These are phyloP conservation scores for Epistrophe eligans DNA, from an alignment of 2,888 invertebrate species.

Conservation along the genomic window DNA sequence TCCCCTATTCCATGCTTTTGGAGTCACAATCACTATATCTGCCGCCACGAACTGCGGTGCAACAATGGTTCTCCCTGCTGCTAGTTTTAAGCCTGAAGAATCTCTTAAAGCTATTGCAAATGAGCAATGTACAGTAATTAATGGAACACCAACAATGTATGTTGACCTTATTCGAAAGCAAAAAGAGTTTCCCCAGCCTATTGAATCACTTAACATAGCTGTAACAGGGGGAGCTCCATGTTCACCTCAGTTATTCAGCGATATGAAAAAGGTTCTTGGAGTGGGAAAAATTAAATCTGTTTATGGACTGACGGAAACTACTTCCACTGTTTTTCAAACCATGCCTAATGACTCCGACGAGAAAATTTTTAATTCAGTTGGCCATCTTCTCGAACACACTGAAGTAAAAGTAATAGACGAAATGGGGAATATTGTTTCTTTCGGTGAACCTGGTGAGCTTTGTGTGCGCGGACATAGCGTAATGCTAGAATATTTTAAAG, in stretches of 20 bases:
- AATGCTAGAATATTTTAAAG: constrained; percentile 91
- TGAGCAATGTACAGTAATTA: constrained; percentile 89
- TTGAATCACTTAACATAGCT: constrained; percentile 85
- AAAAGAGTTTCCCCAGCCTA: constrained; percentile 83
- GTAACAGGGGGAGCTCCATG: constrained; percentile 90
- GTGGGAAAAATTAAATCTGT: constrained; percentile 85
- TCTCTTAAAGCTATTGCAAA: constrained; percentile 87
- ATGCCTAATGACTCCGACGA: constrained; percentile 84
- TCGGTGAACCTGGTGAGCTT: constrained; percentile 89
- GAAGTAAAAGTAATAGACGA: constrained; percentile 87
- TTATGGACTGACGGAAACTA: constrained; percentile 87
- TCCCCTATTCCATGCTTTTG: constrained; percentile 93
- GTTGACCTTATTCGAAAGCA: constrained; percentile 88
- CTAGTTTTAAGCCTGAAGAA: constrained; percentile 86
- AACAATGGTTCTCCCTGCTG: constrained; percentile 87
- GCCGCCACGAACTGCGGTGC: constrained; percentile 86
- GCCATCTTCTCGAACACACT: constrained; percentile 85
- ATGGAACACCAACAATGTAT: constrained; percentile 95
- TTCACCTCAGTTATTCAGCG: constrained; percentile 86
- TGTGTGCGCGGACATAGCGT: constrained; percentile 88
- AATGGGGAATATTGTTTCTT: constrained; percentile 86
- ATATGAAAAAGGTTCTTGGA: constrained; percentile 84
- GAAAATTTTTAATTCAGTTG: constrained; percentile 85
- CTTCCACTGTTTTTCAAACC: constrained; percentile 85
- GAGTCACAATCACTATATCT: constrained; percentile 87